Evolutionary conservation across 2,797 vertebrate species (phyloP).

Genomic region (Anomalospiza imberbis): DNA sequence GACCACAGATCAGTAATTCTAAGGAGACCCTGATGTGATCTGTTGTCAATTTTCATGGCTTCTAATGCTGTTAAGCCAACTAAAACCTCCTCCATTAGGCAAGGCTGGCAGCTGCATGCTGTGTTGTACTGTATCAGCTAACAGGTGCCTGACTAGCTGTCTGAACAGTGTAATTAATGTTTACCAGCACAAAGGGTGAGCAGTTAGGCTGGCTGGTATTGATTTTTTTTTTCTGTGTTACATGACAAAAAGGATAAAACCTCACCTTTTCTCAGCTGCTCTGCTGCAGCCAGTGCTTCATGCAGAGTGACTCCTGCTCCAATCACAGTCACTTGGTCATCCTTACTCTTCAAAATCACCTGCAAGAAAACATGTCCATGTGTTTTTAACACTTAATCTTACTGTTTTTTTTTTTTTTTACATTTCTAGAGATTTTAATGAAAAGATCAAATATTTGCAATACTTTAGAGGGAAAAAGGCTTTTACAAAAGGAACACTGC

Average conservation of each 20-base stretch:
- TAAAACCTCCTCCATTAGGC: not conserved
- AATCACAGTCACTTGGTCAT: slow-evolving; percentile 92
- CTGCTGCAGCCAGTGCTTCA: slow-evolving; percentile 89
- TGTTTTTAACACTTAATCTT: not conserved
- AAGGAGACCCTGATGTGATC: not conserved
- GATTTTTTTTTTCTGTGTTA: not conserved
- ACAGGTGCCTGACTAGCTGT: not conserved
- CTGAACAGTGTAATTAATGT: not conserved
- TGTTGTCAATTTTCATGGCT: not conserved
- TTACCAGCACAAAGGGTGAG: not conserved
- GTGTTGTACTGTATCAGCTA: not conserved
- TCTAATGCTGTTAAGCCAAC: not conserved
- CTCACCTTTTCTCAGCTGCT: slow-evolving; percentile 90
- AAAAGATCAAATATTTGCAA: not conserved
- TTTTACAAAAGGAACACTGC: not conserved
- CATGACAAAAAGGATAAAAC: not conserved
- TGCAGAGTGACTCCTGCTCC: slow-evolving; percentile 91
- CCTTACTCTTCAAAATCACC: slow-evolving; percentile 90
- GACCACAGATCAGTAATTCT: not conserved
- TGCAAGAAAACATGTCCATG: slow-evolving; percentile 41
- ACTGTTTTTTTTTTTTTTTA: not conserved
- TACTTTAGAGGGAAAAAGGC: not conserved
- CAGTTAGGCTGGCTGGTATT: not conserved
- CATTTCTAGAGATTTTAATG: not conserved
- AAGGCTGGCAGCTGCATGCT: not conserved